Evolutionary conservation across 2,113 vertebrate genomes (phyloP), one percentile per base, ranked within the genome.

Genomic region (Rhea pennata): DNA sequence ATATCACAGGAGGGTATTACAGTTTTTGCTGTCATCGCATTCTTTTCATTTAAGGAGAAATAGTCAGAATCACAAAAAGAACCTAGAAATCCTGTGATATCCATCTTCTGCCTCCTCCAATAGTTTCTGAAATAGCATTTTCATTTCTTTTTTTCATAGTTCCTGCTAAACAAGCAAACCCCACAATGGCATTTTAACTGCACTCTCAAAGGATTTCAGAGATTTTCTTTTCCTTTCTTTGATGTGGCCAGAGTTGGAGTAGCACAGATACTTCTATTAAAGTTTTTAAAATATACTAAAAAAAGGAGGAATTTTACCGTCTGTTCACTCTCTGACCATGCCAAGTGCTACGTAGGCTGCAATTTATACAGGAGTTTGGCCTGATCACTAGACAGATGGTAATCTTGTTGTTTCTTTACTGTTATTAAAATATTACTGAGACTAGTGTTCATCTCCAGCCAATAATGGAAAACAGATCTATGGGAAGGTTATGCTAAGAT

Each of bases 371-470:
- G 74, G 17, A 66, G 40, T 56, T 87, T 95, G 33, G 48, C 89
- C 81, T 82, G 20, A 29, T 56, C 15, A 6, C 72, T 72, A 87
- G 40, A 50, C 40, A 58, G 56, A 82, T 0, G 8, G 61, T 94
- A 88, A 88, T 82, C 17, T 85, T 88, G 23, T 81, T 90, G 15
- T 33, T 88, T 86, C 61, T 79, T 87, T 66, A 31, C 64, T 87
- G 51, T 54, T 70, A 67, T 82, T 46, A 65, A 87, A 90, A 80
- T 73, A 71, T 74, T 65, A 42, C 39, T 87, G 13, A 85, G 85
- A 24, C 31, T 93, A 9, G 46, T 42, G 31, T 96, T 24, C 20
- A 44, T 79, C 42, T 72, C 50, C n/a, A 83, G 39, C 39, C 44
- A 78, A 26, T n/a, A 81, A 24, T 23, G 29, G 50, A 81, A 95